A percentile compares a stretch with the other conserved stretches of the same genome.
These are phyloP conservation scores for Etheostoma cragini DNA, from an alignment of 2,113 vertebrate species.

Conservation along the genomic window DNA sequence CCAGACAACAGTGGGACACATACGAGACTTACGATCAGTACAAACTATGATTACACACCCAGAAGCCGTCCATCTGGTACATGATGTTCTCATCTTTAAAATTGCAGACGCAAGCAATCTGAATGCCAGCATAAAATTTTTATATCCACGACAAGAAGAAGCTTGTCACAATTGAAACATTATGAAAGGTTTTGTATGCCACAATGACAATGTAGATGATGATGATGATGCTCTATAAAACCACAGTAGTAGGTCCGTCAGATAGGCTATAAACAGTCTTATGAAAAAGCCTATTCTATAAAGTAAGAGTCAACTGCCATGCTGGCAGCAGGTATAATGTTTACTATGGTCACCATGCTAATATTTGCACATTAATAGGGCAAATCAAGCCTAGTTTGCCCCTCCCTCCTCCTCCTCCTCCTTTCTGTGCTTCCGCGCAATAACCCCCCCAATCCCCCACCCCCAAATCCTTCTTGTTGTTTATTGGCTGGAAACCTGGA, in stretches of 20 bases:
- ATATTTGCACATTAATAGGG: neutral
- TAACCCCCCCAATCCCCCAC: too few species aligned
- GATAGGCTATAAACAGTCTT: too few species aligned
- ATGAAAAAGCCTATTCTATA: neutral
- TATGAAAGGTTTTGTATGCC: neutral
- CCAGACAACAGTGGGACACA: neutral
- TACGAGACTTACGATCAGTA: slow-evolving; percentile 1
- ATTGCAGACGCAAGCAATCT: slow-evolving; percentile 45
- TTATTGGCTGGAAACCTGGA: too few species aligned
- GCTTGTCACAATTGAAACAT: slow-evolving; percentile 20
- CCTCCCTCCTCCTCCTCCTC: too few species aligned
- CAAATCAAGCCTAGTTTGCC: too few species aligned
- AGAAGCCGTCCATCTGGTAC: slow-evolving; percentile 3
- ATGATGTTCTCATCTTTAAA: slow-evolving; percentile 17
- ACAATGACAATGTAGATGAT: neutral
- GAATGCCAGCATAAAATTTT: slow-evolving; percentile 25
- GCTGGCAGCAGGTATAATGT: neutral
- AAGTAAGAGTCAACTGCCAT: neutral
- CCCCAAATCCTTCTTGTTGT: too few species aligned
- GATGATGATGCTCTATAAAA: neutral
- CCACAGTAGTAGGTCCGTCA: neutral
- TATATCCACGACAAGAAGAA: slow-evolving; percentile 46
- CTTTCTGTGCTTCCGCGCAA: too few species aligned
- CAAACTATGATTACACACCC: slow-evolving; percentile 19
- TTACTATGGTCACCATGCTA: too few species aligned